Evolutionary conservation across 1,140 invertebrate species (phyloP), one percentile per base, ranked within the genome.

Genomic region (Halyomorpha halys): DNA sequence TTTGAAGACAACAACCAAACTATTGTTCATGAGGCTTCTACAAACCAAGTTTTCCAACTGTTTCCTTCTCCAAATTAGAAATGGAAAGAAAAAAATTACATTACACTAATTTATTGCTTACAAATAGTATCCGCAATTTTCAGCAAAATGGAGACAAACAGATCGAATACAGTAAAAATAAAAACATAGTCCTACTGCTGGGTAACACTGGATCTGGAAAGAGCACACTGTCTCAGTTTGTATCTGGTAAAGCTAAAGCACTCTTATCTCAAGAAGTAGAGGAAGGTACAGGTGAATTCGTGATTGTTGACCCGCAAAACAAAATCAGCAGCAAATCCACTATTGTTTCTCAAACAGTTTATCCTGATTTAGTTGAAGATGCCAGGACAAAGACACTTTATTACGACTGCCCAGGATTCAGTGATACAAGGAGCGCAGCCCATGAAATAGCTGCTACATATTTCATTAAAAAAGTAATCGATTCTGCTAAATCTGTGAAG

Each of bases 331-430:
- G 44, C 6, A 15, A 25, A 19, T 67, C 62, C 8, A 67, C 68
- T 2, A 60, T 63, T 13, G 45, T 44, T 8, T 70, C 70, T 16
- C 25, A 67, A 30, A 69, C 70, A 19, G 39, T 68, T 4, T 65
- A 64, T 25, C 53, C 53, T 16, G 53, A 56, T 15, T 25, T 56
- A 5, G 18, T 56, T 3, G 23, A 23, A 21, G 61, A 68, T 44
- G 16, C 0, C 2, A 47, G 51, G 4, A 66, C 44, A 2, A 64
- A 56, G 0, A 45, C 34, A 27, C 25, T 34, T 21, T 66, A 67
- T 39, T 69, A 68, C 45, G 70, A 71, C 59, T 64, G 60, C 30
- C 70, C 70, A 2, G 70, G 70, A 25, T 71, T 71, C 64, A 61
- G 59, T 18, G 70, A 71, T 60, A 69, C 66, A 2, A 51, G 70